These are phyloP conservation scores for Oreochromis aureus DNA, from an alignment of 2,113 vertebrate species.

Conservation along the genomic window DNA sequence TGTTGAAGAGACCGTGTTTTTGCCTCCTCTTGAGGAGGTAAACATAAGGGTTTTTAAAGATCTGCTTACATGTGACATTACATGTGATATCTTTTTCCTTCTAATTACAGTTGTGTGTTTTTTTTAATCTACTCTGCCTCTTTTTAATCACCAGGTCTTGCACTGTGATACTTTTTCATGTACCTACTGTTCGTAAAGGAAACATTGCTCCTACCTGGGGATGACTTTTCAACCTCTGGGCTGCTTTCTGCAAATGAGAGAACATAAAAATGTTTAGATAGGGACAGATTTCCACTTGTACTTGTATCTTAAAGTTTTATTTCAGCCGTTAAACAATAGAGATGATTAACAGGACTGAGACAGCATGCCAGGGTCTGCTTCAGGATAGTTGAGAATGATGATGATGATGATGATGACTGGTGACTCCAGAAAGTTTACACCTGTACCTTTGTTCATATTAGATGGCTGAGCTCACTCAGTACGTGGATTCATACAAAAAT, in stretches of 20 bases:
- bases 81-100: background rate
- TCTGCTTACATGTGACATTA: background rate
- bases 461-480: background rate
- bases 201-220: constrained; percentile 76
- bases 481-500: background rate
- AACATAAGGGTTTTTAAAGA: background rate
- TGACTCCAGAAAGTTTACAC: background rate
- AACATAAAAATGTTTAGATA: constrained; percentile 41
- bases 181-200: background rate
- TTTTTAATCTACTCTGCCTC: background rate
- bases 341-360: constrained; percentile 26
- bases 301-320: background rate
- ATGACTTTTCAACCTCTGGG: constrained; percentile 80
- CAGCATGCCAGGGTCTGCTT: constrained; percentile 53
- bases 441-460: background rate
- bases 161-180: background rate
- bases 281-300: background rate
- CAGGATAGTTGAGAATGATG: background rate
- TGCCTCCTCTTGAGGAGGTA: background rate
- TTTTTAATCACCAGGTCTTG: background rate
- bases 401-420: background rate
- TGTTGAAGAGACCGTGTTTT: background rate
- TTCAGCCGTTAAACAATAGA: background rate
- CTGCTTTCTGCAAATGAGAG: constrained; percentile 82
- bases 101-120: background rate